These are phyloP conservation scores for Thalassoma bifasciatum DNA, from an alignment of 2,113 vertebrate species.

Conservation along the genomic window DNA sequence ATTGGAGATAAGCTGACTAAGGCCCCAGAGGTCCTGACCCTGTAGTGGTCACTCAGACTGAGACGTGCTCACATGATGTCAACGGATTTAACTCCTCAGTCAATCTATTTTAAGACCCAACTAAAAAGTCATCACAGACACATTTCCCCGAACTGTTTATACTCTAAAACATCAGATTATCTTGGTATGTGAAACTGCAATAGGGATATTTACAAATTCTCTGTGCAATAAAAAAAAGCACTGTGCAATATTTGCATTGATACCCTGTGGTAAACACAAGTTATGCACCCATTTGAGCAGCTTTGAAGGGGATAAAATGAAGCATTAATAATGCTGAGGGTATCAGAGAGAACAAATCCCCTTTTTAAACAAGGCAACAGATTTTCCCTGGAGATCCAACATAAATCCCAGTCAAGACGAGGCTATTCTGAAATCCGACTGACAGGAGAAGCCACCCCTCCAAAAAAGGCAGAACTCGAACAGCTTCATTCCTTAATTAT, in stretches of 20 bases:
- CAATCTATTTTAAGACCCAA: conserved; percentile 65
- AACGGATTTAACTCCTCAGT: conserved; percentile 67
- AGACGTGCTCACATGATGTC: conserved; percentile 62
- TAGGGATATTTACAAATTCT: too few relatives aligned
- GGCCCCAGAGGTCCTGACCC: conserved; percentile 53
- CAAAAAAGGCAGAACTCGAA: conserved; percentile 74
- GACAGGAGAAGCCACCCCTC: conserved; percentile 36
- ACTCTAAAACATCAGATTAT: background rate
- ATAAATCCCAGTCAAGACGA: conserved; percentile 51
- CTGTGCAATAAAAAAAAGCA: background rate
- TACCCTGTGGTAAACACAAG: background rate
- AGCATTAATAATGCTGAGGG: conserved; percentile 1
- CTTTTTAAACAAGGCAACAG: conserved; percentile 28
- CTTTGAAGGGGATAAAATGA: background rate
- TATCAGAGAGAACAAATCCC: conserved; percentile 41
- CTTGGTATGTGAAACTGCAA: background rate
- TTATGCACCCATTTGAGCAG: background rate
- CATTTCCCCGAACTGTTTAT: conserved; percentile 14
- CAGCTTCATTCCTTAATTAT: conserved; percentile 58
- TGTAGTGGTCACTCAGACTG: conserved; percentile 56
- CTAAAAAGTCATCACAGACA: conserved; percentile 45
- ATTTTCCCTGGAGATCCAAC: conserved; percentile 37
- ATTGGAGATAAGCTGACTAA: conserved; percentile 52
- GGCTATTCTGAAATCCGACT: conserved; percentile 13
- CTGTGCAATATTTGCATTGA: background rate